Percentiles rank a stretch among this genome's conserved stretches.
phyloP scores from a whole-genome alignment of 2,797 vertebrate species.

The Chloroceryle amazona region DNA sequence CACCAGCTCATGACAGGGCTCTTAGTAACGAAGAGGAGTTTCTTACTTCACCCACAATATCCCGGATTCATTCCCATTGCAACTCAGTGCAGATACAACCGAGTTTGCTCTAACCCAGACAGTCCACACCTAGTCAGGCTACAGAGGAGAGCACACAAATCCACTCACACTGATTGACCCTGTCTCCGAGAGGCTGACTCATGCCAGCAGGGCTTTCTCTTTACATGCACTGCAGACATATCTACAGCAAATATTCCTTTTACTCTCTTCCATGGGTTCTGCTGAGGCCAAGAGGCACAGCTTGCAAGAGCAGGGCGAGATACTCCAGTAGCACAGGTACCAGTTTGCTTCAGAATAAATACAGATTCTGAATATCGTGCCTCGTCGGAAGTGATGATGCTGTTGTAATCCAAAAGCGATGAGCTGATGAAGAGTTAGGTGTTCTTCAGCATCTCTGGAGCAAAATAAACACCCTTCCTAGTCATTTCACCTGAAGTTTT shows the following conservation, averaged over 20 bases:
- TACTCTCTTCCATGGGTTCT: not conserved
- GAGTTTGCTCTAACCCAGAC: not conserved
- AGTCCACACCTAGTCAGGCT: not conserved
- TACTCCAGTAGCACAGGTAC: not conserved
- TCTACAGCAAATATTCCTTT: not conserved
- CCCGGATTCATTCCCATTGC: not conserved
- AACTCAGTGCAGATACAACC: not conserved
- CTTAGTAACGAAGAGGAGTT: not conserved
- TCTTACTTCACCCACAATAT: not conserved
- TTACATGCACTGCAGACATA: not conserved
- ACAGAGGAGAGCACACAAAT: not conserved
- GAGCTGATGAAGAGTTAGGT: not conserved
- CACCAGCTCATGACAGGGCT: too few species aligned
- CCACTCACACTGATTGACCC: not conserved
- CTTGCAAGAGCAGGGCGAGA: not conserved
- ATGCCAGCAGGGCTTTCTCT: not conserved
- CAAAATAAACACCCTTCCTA: not conserved
- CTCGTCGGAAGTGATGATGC: not conserved
- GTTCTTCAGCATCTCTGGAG: not conserved
- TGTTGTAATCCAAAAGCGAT: not conserved
- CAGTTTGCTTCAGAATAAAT: not conserved
- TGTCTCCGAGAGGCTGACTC: not conserved
- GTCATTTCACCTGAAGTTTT: not conserved
- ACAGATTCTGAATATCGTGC: not conserved
- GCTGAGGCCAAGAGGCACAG: not conserved